Evolutionary conservation across 2,113 vertebrate genomes (phyloP).

Genomic region (Brachionichthys hirsutus): DNA sequence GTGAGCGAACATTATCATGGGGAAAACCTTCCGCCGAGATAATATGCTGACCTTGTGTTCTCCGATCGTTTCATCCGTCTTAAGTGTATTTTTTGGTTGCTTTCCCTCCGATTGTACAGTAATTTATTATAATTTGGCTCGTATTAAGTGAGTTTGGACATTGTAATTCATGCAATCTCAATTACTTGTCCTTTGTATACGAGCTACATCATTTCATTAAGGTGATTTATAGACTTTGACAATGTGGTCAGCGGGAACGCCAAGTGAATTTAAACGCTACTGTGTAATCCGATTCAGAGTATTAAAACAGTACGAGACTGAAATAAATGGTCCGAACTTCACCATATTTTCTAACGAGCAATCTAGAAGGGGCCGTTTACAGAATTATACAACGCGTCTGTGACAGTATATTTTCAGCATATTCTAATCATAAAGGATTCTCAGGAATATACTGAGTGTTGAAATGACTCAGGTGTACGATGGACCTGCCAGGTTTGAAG

Average conservation of each 20-base stretch:
- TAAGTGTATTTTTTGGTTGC: neutral
- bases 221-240: no score
- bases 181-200: no score
- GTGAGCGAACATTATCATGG: neutral
- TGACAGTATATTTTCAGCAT: constrained; percentile 42
- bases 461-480: constrained; percentile 44
- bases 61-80: neutral
- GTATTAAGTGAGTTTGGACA: no score
- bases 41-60: constrained; percentile 5
- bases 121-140: no score
- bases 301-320: no score
- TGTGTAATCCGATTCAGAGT: no score
- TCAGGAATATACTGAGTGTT: constrained; percentile 27
- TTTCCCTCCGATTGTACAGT: neutral
- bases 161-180: no score
- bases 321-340: no score
- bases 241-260: no score
- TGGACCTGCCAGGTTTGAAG: constrained; percentile 55
- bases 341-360: no score
- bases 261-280: no score
- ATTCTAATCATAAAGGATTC: constrained; percentile 29
- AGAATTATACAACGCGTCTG: constrained; percentile 11
- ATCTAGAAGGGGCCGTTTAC: neutral
- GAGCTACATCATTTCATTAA: no score
- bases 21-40: neutral